These are phyloP conservation scores for Psix sp. DNA, from an alignment of 1,140 invertebrate species.

Conservation along the genomic window DNA sequence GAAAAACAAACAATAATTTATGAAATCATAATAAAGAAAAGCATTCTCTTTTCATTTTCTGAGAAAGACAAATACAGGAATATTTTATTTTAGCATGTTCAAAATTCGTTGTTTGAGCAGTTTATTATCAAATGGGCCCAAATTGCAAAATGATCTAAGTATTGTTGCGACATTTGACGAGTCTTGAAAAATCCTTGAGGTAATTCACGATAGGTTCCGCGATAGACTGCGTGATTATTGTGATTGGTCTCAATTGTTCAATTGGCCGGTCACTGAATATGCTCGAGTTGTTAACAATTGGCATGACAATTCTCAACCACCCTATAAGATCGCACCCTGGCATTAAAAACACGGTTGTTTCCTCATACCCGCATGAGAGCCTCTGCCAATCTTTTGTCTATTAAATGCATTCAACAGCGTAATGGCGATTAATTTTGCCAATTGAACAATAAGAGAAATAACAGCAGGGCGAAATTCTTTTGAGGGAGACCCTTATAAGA, in stretches of 20 bases:
- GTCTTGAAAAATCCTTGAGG: conserved; percentile 44
- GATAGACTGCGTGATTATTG: conserved; percentile 67
- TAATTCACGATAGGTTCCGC: conserved; percentile 49
- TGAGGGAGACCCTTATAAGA: conserved; percentile 33
- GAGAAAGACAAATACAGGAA: no score
- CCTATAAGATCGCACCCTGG: conserved; percentile 40
- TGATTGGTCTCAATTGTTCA: conserved; percentile 78
- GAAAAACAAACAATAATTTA: no score
- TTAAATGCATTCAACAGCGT: conserved; percentile 71
- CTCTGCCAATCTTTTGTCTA: conserved; percentile 71
- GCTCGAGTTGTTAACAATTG: conserved; percentile 54
- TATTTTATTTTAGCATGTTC: no score
- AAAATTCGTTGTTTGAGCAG: no score
- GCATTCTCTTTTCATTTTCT: no score
- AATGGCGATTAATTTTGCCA: conserved; percentile 72
- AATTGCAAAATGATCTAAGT: not conserved
- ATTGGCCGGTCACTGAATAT: conserved; percentile 75
- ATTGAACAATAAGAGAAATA: conserved; percentile 71
- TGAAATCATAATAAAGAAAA: no score
- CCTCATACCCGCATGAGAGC: conserved; percentile 62
- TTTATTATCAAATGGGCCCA: no score
- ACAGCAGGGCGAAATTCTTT: conserved; percentile 63
- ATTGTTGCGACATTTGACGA: conserved; percentile 1
- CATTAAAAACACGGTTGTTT: conserved; percentile 44
- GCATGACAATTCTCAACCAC: conserved; percentile 56